Evolutionary conservation across 1,140 invertebrate species (phyloP), one percentile per base, ranked within the genome.

Genomic region (Halictus rubicundus): DNA sequence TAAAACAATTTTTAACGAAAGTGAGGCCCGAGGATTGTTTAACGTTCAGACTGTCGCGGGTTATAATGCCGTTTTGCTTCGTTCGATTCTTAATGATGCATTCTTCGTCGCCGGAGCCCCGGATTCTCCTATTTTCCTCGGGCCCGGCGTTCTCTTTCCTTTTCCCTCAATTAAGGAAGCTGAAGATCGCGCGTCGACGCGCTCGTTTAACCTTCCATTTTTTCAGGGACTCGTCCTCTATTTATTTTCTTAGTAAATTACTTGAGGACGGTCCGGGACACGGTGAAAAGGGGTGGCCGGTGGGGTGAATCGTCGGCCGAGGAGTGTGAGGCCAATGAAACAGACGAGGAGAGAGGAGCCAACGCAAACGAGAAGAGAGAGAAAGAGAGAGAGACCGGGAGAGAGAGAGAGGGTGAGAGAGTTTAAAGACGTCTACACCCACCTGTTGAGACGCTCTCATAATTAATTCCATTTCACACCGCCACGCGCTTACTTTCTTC

Each of bases 391-490:
- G 66, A 42, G 59, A 75, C 37, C 68, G 71, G 32, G 19, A 49
- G 49, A 66, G 46, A 68, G 71, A 42, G 66, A 71, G 66, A 75
- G 78, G 59, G 75, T 42, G 72, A 71, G 82, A 78, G 77, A 79
- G 90, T 91, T 87, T 92, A 91, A 92, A 92, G 91, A 92, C 88
- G 88, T 87, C 87, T 89, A 88, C 91, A 92, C 87, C 92, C 92
- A 92, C 92, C 92, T 92, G 92, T 92, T 92, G 92, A 92, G 90
- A 90, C 86, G 87, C 86, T 88, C 88, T 92, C 89, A 92, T 92
- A 92, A 92, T 92, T 92, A 92, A 92, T 92, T 92, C 91, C 88
- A 92, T 92, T 92, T 92, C 88, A 90, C 91, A 91, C 91, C 90
- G 89, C 87, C 88, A 88, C 87, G 87, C 86, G 87, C 82, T 88